phyloP scores from a whole-genome alignment of 2,888 invertebrate genomes.

The Agriopis aurantiaria region DNA sequence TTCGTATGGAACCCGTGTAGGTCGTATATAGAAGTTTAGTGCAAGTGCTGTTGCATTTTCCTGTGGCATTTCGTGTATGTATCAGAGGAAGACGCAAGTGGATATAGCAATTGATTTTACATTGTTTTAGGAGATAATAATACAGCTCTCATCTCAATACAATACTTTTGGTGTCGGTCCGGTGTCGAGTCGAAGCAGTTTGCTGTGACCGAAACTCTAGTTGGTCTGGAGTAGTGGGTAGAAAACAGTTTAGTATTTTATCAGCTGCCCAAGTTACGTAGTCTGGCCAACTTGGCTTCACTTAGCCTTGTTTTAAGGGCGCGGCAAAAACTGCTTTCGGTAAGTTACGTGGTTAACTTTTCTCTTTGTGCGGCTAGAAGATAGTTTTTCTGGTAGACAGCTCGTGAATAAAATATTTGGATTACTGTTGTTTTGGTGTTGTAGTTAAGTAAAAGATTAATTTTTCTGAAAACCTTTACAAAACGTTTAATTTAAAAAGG shows the following conservation, averaged over 20 bases:
- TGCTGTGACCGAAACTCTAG: neutral
- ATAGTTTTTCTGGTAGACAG: conserved; percentile 27
- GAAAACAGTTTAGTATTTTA: conserved; percentile 41
- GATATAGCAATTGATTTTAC: no score
- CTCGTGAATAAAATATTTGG: conserved; percentile 40
- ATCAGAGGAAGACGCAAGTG: no score
- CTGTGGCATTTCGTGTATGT: no score
- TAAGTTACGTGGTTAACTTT: conserved; percentile 22
- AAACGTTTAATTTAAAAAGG: no score
- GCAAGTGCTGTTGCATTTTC: no score
- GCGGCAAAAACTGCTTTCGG: conserved; percentile 29
- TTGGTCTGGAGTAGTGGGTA: neutral
- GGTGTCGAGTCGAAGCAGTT: neutral
- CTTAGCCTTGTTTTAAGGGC: conserved; percentile 31
- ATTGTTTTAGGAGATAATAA: no score
- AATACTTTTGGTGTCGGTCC: neutral
- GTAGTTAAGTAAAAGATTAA: neutral
- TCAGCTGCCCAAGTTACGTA: conserved; percentile 40
- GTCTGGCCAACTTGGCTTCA: conserved; percentile 30
- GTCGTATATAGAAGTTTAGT: no score
- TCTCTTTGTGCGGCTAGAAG: conserved; percentile 17
- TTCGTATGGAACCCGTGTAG: no score
- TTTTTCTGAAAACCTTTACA: neutral
- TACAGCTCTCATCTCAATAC: no score
- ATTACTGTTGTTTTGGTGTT: conserved; percentile 8